These are phyloP conservation scores for Nasonia longicornis DNA, from an alignment of 1,140 invertebrate species.

Conservation along the genomic window DNA sequence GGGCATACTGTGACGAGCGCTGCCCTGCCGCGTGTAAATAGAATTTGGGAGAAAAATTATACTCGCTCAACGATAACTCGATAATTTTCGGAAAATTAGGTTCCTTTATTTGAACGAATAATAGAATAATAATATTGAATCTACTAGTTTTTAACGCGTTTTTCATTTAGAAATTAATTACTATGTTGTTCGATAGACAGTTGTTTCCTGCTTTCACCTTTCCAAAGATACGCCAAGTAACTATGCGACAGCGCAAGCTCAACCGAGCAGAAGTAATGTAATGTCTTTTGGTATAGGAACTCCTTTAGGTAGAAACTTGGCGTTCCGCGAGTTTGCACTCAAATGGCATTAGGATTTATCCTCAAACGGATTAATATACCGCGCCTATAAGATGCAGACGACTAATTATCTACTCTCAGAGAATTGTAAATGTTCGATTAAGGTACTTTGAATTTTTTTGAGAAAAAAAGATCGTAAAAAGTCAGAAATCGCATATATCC, in stretches of 20 bases:
- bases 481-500: neutral
- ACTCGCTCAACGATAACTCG: constrained; percentile 24
- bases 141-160: no score
- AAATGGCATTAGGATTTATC: constrained; percentile 33
- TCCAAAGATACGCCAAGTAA: constrained; percentile 46
- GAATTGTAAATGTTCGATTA: no score
- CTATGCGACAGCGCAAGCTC: constrained; percentile 45
- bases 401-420: constrained; percentile 8
- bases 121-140: no score
- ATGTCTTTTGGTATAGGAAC: constrained; percentile 51
- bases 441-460: no score
- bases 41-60: constrained; percentile 37
- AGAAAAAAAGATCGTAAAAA: no score
- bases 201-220: no score
- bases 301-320: constrained; percentile 30
- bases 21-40: neutral
- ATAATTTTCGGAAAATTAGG: constrained; percentile 17
- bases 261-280: constrained; percentile 54
- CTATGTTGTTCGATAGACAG: no score
- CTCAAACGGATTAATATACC: neutral
- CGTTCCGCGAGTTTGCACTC: constrained; percentile 21
- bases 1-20: constrained; percentile 53
- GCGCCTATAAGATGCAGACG: constrained; percentile 2
- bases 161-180: no score
- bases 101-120: neutral